Base-by-base conservation (phyloP, 2,888 invertebrate genomes). In the Baccha elongata region DNA sequence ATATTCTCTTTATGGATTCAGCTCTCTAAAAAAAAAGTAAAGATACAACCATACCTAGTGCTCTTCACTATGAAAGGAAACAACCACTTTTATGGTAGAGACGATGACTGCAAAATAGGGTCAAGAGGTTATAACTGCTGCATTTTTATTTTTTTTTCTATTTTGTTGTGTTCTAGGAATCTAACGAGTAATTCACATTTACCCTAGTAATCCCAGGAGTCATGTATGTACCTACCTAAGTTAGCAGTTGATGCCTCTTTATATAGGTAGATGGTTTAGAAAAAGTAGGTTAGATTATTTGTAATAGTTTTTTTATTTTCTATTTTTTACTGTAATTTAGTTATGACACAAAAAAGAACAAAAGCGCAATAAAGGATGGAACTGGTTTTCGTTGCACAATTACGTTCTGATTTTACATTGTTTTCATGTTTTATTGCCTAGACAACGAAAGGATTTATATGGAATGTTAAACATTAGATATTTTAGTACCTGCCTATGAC, bases 51-150 rank as follows among this genome's bases (percentile, higher is more conserved):
- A n/a, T 21, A 21, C 35, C 35, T 42, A 37, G 21, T 55, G 53
- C 50, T 44, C 67, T 53, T 46, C 21, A 40, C 60, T 68, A 23
- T 62, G 48, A 62, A 73, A 79, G 67, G 62, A 68, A 73, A 35
- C 40, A 42, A 42, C 17, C 29, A 58, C 40, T 53, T 42, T 21
- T 23, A 46, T 60, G 44, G 7, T 60, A 32, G 26, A 32, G 46
- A 46, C 44, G 42, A 73, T 69, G 68, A 48, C 42, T 69, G 58
- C 19, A 46, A 80, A 81, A 75, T 58, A 75, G 71, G 65, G 81
- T 81, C 81, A 81, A 81, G 81, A 76, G 65, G 81, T 76, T 76
- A 71, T 81, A 76, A 76, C 81, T 53, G 81, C 81, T 53, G 26
- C 44, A 10, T 17, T 11, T 42, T 10, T 60, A 13, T 55, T 73